Percentiles rank a stretch among this genome's conserved stretches.
Evolutionary conservation across 2,113 vertebrate genomes (phyloP).

Genomic region (Coregonus clupeaformis): DNA sequence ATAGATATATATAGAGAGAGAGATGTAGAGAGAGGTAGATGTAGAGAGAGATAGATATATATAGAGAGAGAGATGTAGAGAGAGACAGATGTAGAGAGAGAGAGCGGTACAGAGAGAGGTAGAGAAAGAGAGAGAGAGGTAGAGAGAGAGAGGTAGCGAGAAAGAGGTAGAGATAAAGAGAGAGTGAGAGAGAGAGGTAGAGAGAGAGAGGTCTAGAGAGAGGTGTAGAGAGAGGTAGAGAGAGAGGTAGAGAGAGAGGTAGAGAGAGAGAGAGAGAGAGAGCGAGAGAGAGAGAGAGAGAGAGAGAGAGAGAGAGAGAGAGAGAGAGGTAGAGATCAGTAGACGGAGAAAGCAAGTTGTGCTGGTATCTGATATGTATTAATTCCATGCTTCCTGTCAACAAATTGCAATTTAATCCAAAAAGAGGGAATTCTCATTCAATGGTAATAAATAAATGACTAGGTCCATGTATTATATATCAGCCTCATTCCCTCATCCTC

Average conservation of each 20-base stretch:
- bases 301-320: background rate
- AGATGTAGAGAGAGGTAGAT: background rate
- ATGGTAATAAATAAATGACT: constrained; percentile 85
- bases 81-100: background rate
- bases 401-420: constrained; percentile 86
- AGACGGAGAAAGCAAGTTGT: constrained; percentile 21
- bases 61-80: constrained; percentile 52
- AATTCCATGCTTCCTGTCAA: constrained; percentile 84
- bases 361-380: constrained; percentile 82
- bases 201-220: background rate
- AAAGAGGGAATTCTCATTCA: constrained; percentile 81
- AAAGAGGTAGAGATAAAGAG: constrained; percentile 77
- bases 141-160: background rate
- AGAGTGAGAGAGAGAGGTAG: constrained; percentile 41
- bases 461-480: constrained; percentile 84
- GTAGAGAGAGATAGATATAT: background rate
- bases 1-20: too few species aligned
- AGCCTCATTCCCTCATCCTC: constrained; percentile 77
- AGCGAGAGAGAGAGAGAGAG: background rate
- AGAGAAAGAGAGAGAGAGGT: too few species aligned
- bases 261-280: background rate
- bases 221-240: background rate
- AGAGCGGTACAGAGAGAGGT: accelerated
- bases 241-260: background rate
- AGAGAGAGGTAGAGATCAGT: too few species aligned